Evolutionary conservation across 2,113 vertebrate genomes (phyloP).

Genomic region (Agapornis roseicollis): DNA sequence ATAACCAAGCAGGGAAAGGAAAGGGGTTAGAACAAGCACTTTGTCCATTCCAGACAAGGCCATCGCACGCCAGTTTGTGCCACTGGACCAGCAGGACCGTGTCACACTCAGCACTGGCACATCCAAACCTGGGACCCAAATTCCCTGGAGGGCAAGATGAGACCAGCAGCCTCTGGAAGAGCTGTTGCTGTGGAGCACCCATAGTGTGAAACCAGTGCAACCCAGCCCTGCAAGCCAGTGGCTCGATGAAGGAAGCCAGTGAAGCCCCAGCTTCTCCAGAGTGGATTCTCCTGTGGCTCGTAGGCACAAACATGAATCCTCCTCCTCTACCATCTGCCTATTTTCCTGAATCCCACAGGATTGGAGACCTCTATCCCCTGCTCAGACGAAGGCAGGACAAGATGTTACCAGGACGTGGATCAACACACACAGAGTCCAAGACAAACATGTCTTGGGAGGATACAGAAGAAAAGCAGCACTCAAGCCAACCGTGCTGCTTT

Average conservation of each 20-base stretch:
- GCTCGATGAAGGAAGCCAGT: accelerated
- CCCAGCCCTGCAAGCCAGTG: not conserved
- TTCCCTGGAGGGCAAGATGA: not conserved
- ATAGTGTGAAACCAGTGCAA: not conserved
- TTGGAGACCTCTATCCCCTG: not conserved
- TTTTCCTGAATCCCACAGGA: not conserved
- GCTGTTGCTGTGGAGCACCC: not conserved
- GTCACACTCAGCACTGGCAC: not conserved
- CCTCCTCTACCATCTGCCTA: not conserved
- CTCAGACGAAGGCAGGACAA: not conserved
- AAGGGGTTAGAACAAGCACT: not conserved
- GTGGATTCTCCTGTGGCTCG: not conserved
- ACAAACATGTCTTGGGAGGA: not conserved
- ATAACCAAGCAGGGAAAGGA: not conserved
- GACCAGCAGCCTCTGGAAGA: not conserved
- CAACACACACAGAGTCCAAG: not conserved
- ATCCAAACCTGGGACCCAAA: accelerated
- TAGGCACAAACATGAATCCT: accelerated
- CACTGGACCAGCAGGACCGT: not conserved
- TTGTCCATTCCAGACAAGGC: not conserved
- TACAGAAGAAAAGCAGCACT: not conserved
- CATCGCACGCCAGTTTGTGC: not conserved
- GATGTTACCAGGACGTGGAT: not conserved
- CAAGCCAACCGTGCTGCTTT: not conserved
- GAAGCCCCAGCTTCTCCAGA: not conserved